Base-by-base conservation (phyloP, 2,888 invertebrate species). In the Eurytoma adleriae region DNA sequence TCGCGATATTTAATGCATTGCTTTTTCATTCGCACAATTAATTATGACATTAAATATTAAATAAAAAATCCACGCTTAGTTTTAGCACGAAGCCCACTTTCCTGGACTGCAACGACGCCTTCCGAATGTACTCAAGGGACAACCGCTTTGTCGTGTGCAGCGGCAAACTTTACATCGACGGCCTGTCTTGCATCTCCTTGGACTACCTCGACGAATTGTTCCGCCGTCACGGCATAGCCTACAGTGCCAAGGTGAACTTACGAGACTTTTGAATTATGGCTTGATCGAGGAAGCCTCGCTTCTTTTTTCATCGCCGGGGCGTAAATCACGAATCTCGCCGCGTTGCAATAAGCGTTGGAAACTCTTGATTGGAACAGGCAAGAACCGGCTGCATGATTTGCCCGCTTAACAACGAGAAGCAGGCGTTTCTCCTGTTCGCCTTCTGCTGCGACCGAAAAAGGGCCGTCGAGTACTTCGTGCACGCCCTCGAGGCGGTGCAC, bases 371-470 rank as follows among this genome's bases (percentile, higher is more conserved):
- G 73, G 69, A 59, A 67, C 48, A 86, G 86, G 83, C 78, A n/a
- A 85, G 82, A 83, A 77, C 82, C 1, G 86, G 85, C n/a, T 84
- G 83, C 67, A 86, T 85, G 83, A 68, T 86, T 5, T 84, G 81
- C 72, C 86, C 86, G 24, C 77, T 85, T 30, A 83, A 84, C 78
- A 72, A 68, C n/a, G 73, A 83, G 14, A 83, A 82, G 57, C 82
- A 69, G 50, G 75, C 82, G 12, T 79, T 84, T 24, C 79, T 85
- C 57, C 67, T 86, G 5, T 84, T 86, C 54, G 79, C 85, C 7
- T 79, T 85, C 52, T 81, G 81, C 73, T 80, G 83, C 7, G 80
- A 72, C 13, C 81, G 83, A 66, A 56, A 81, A 69, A 24, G 66
- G 40, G 84, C 84, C 0, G 71, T 85, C 57, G 57, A 59, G 69